These are phyloP conservation scores for Metalampra italica DNA, from an alignment of 2,888 invertebrate genomes.

Conservation along the genomic window DNA sequence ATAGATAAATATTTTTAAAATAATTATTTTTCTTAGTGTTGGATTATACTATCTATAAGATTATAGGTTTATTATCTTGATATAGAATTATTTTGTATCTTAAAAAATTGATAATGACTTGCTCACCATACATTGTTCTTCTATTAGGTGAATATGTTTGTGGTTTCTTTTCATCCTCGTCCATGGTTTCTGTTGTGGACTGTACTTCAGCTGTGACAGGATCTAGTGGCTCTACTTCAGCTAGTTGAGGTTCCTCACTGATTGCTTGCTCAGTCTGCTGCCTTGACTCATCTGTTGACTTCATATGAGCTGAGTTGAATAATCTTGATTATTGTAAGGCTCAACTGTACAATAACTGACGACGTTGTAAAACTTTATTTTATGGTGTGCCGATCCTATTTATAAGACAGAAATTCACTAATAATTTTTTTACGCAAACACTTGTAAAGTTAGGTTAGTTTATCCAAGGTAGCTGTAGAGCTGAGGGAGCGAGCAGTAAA, in stretches of 20 bases:
- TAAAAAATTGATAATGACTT: background rate
- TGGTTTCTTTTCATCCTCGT: slow-evolving; percentile 48
- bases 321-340: slow-evolving; percentile 4
- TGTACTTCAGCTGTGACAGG: slow-evolving; percentile 26
- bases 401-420: background rate
- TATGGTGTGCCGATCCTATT: background rate
- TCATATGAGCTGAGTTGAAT: slow-evolving; percentile 27
- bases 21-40: background rate
- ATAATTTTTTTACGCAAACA: no score
- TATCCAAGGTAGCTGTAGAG: no score
- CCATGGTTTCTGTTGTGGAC: slow-evolving; percentile 42
- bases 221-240: slow-evolving; percentile 21
- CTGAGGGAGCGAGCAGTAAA: no score
- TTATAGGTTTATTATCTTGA: no score
- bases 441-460: no score
- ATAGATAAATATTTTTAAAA: background rate
- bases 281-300: slow-evolving; percentile 27
- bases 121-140: slow-evolving; percentile 40
- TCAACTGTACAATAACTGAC: slow-evolving; percentile 2
- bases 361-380: background rate
- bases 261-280: slow-evolving; percentile 16
- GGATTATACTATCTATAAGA: no score
- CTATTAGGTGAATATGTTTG: slow-evolving; percentile 44
- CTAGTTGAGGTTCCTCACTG: slow-evolving; percentile 19
- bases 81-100: no score